Conservation (phyloP, 2,888 invertebrate species). For the Ochropleura leucogaster region DNA sequence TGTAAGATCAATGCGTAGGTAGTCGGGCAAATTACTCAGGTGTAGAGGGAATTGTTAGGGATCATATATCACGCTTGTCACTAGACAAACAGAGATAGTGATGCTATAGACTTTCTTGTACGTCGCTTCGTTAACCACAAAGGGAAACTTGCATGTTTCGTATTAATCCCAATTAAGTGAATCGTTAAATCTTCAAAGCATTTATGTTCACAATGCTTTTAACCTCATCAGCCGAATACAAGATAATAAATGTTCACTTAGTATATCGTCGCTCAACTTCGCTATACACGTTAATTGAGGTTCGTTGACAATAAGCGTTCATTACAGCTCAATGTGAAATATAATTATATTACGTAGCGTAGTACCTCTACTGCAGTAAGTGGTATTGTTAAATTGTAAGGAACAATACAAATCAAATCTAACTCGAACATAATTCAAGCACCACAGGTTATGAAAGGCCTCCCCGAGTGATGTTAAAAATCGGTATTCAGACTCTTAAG, state of each 20-base stretch:
- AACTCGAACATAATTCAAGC: slow-evolving; percentile 1
- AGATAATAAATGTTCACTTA: slow-evolving; percentile 20
- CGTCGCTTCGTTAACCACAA: slow-evolving; percentile 26
- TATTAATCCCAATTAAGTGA: slow-evolving; percentile 1
- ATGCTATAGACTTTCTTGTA: slow-evolving; percentile 36
- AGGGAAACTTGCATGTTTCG: slow-evolving; percentile 7
- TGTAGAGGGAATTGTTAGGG: slow-evolving; percentile 21
- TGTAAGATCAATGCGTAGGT: slow-evolving; percentile 37
- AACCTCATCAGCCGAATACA: slow-evolving; percentile 21
- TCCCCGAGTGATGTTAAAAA: not conserved
- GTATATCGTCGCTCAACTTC: slow-evolving; percentile 22
- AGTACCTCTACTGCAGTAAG: slow-evolving; percentile 21
- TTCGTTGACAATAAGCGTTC: slow-evolving; percentile 33
- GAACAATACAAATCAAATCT: slow-evolving; percentile 25
- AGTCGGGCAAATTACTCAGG: slow-evolving; percentile 30
- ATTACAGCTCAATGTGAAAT: slow-evolving; percentile 33
- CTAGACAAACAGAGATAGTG: slow-evolving; percentile 42
- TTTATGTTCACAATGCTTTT: slow-evolving; percentile 16
- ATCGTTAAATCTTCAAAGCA: not conserved
- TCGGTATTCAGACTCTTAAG: not conserved
- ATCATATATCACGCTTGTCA: slow-evolving; percentile 39
- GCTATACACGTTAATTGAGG: slow-evolving; percentile 41
- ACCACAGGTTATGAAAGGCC: not conserved
- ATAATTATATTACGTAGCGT: slow-evolving; percentile 22
- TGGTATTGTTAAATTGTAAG: slow-evolving; percentile 2